Base-by-base conservation (phyloP, 2,797 vertebrate species). In the Aldrovandia affinis region DNA sequence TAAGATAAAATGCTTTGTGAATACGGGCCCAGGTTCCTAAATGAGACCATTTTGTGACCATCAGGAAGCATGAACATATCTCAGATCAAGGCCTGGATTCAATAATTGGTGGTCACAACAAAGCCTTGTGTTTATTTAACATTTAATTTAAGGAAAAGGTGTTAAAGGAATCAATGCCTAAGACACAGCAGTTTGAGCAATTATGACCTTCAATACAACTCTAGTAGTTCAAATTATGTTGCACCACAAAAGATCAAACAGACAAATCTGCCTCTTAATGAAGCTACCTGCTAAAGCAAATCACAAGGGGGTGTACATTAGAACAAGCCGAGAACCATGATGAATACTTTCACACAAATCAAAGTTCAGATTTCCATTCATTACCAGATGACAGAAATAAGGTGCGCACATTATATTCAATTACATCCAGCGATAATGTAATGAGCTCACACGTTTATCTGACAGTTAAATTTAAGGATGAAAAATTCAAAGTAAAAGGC, bases 391-490 rank as follows among this genome's bases (percentile, higher is more conserved):
- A 82, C 52, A 50, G 83, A 86, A 61, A 87, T 84, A 68, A 89
- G 81, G 85, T 63, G 50, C 5, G 70, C 18, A 70, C 81, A 81
- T 86, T 87, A 83, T 80, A 85, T 83, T 85, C 81, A 83, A 78
- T 80, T 85, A 90, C 47, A 78, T 70, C 81, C 42, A 82, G 83
- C 61, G 82, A 87, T 47, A 83, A 84, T 57, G 83, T 85, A 87
- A 77, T 79, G 83, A 88, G 83, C 85, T 88, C 78, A 87, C n/a
- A n/a, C n/a, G 47, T 50, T 50, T 50, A 2, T 50, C 12, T 5
- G 47, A 12, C 47, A 50, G 6, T 50, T 50, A 50, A 50, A 50
- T 6, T 12, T 50, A 50, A 50, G 47, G 47, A 50, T 50, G 12
- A 50, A 6, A 50, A 6, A 50, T 6, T 50, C 47, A 5, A 50